Evolutionary conservation across 30 jellyfish, hydroid and myxozoan species (phyloP).

Genomic region (Catostylus mosaicus): DNA sequence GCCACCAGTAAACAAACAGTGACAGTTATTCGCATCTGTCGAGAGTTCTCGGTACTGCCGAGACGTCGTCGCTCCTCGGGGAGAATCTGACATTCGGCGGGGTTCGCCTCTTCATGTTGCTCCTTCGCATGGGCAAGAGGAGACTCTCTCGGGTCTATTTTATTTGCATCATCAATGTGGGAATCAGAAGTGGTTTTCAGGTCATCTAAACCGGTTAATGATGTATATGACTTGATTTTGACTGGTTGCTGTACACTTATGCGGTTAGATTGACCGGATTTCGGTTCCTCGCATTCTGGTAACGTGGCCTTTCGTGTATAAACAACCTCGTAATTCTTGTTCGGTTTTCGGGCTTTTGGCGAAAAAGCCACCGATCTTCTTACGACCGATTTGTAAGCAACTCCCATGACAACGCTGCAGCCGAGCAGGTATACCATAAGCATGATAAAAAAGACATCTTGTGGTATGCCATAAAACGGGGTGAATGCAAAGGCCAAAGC

Average conservation of each 20-base stretch:
- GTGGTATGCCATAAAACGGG: slow-evolving; percentile 56
- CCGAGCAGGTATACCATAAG: slow-evolving; percentile 38
- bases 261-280: not conserved
- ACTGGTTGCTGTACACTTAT: not conserved
- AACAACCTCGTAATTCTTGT: not conserved
- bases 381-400: slow-evolving; percentile 43
- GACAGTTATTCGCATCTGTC: slow-evolving; percentile 59
- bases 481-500: slow-evolving; percentile 38
- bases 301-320: not conserved
- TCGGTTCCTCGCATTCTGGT: not conserved
- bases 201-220: not conserved
- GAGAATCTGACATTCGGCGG: not conserved
- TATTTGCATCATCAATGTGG: not conserved
- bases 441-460: slow-evolving; percentile 17
- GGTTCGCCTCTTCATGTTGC: not conserved
- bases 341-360: not conserved
- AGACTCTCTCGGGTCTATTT: not conserved
- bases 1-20: slow-evolving; percentile 48
- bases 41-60: slow-evolving; percentile 15
- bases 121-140: not conserved
- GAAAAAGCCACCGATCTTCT: slow-evolving; percentile 7
- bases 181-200: not conserved
- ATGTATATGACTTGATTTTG: not conserved
- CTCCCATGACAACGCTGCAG: slow-evolving; percentile 25
- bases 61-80: not conserved